These are phyloP conservation scores for Beroe forskalii DNA, from an alignment of 37 sponge, comb jelly and placozoan species.

Conservation along the genomic window DNA sequence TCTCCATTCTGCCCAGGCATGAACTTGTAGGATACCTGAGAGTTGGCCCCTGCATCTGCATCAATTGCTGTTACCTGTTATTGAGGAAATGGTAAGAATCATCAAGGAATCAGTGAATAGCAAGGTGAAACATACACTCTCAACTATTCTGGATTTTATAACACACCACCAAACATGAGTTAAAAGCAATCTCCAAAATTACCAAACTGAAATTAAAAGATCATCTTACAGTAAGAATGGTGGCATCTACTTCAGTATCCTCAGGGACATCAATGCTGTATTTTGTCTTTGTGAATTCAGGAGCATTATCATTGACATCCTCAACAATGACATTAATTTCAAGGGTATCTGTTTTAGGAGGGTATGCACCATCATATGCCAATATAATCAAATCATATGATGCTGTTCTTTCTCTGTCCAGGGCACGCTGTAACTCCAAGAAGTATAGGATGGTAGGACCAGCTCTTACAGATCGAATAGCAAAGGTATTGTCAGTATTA, in stretches of 20 bases:
- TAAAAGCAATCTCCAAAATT: too few species aligned
- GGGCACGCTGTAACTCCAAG: neutral
- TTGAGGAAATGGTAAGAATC: neutral
- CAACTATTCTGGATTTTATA: too few species aligned
- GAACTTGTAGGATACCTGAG: neutral
- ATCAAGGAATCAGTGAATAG: too few species aligned
- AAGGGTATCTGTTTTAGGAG: constrained; percentile 38
- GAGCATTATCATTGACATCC: constrained; percentile 40
- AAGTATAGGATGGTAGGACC: neutral
- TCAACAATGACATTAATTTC: constrained; percentile 38
- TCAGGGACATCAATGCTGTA: neutral
- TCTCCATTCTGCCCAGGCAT: neutral
- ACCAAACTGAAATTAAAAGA: too few species aligned
- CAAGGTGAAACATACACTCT: too few species aligned
- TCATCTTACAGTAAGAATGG: constrained; percentile 28
- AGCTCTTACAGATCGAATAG: neutral
- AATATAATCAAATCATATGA: neutral
- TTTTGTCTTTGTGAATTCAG: constrained; percentile 34
- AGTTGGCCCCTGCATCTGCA: neutral
- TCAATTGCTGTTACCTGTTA: constrained; percentile 49
- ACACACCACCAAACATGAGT: too few species aligned
- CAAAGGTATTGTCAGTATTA: constrained; percentile 58
- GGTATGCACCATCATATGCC: constrained; percentile 49
- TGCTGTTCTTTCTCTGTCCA: constrained; percentile 11
- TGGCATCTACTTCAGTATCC: neutral